Conservation (phyloP, 1,140 invertebrate species). For the Drosophila sproati region DNA sequence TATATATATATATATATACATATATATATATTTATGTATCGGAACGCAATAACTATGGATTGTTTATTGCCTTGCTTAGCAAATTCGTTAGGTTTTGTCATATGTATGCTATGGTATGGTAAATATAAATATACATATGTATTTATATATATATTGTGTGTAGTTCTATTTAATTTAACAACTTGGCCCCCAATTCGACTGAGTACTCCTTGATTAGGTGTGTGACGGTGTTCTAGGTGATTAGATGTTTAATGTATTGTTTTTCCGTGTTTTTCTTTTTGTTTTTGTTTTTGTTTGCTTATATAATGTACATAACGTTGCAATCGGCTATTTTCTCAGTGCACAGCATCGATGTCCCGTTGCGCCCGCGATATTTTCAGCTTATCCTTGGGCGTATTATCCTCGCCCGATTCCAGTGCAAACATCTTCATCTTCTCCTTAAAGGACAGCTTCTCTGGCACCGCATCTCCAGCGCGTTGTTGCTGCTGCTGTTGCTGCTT, state of each 20-base stretch:
- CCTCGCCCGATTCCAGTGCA: conserved; percentile 95
- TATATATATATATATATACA: conserved; percentile 27
- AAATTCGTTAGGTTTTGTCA: conserved; percentile 79
- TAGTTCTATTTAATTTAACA: conserved; percentile 61
- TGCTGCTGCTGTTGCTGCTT: conserved; percentile 90
- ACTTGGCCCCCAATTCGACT: conserved; percentile 73
- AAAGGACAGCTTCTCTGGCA: conserved; percentile 96
- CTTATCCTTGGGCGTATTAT: conserved; percentile 94
- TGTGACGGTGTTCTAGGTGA: conserved; percentile 4
- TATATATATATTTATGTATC: conserved; percentile 37
- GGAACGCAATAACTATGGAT: conserved; percentile 65
- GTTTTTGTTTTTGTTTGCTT: background rate
- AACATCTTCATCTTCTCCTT: conserved; percentile 99
- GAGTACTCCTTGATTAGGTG: conserved; percentile 32
- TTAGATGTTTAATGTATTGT: background rate
- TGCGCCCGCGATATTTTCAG: conserved; percentile 97
- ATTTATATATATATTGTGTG: conserved; percentile 11
- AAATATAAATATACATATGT: conserved; percentile 27
- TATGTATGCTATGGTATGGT: conserved; percentile 27
- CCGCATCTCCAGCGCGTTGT: conserved; percentile 87
- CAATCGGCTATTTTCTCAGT: conserved; percentile 67
- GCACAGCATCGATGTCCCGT: conserved; percentile 93
- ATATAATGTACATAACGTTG: conserved; percentile 58
- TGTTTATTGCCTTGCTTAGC: conserved; percentile 79
- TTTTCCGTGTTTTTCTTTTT: conserved; percentile 3